Evolutionary conservation across 2,888 invertebrate genomes (phyloP), one percentile per base, ranked within the genome.

Genomic region (Geophilus truncorum): DNA sequence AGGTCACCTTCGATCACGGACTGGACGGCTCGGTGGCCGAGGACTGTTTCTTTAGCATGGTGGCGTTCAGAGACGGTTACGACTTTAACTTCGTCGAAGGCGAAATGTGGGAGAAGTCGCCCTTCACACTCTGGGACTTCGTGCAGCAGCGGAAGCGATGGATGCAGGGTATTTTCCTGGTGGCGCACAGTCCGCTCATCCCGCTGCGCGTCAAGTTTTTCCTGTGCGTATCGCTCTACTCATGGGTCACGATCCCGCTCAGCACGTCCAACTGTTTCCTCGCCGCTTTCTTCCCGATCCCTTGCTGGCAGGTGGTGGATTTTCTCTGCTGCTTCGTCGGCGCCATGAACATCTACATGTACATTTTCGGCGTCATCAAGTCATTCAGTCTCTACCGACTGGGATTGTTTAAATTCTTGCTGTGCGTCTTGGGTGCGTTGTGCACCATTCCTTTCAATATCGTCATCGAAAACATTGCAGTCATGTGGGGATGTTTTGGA

Each of bases 21-120:
- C 90, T 94, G 82, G 97, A 97, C 87, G 97, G 98, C 23, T 97
- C 97, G 0, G 94, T 98, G n/a, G 97, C 98, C 23, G 98, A 98
- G 88, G 98, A 98, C 87, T 97, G 97, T 86, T 98, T 92, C 87
- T 98, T 98, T 88, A 96, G 96, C 23, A 97, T 98, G 96, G 92
- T 94, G 83, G 97, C 97, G 2, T 95, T 93, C 87, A 91, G 92
- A 82, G 91, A 94, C 87, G 97, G 97, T 30, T 97, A 94, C 87
- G 91, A 93, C 23, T 98, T 98, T 87, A 94, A 96, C 87, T 98
- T 97, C 88, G 92, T 98, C 83, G 97, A 98, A 87, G 97, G 98
- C 78, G 98, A 98, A 89, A 97, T 98, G 97, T 97, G 97, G 93
- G 98, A 98, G 87, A 97, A 98, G 86, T 96, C 96, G 6, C 97